A percentile compares a stretch with the other conserved stretches of the same genome.
Evolutionary conservation across 2,888 invertebrate species (phyloP).

Genomic region (Biston stratarius): DNA sequence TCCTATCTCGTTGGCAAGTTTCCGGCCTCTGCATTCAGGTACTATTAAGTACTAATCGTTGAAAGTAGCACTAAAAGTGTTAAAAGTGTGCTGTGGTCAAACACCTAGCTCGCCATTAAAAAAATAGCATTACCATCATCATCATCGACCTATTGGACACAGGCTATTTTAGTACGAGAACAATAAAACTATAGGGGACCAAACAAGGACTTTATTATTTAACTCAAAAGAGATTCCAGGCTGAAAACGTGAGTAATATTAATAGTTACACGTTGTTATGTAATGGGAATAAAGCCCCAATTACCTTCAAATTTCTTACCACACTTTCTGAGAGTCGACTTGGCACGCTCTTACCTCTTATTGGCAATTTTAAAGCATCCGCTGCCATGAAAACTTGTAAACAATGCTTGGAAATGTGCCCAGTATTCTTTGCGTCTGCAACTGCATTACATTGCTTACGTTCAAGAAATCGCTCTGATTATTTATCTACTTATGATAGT

Average conservation of each 20-base stretch:
- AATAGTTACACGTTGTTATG: no score
- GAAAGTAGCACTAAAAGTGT: no score
- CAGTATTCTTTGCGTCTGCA: conserved; percentile 35
- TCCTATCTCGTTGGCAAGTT: conserved; percentile 3
- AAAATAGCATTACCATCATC: no score
- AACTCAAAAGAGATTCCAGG: no score
- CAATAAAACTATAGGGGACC: no score
- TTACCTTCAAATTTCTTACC: conserved; percentile 1
- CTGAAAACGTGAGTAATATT: no score
- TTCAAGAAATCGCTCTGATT: not conserved
- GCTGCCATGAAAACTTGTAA: conserved; percentile 22
- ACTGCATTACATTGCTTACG: conserved; percentile 16
- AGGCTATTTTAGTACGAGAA: no score
- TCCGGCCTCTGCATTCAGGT: not conserved
- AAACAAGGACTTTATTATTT: no score
- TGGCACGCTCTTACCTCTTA: conserved; percentile 8
- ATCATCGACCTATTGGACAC: no score
- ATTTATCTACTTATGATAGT: not conserved
- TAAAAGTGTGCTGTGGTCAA: no score
- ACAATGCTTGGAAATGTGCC: conserved; percentile 39
- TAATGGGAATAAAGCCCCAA: not conserved
- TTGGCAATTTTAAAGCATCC: conserved; percentile 29
- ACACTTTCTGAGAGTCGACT: conserved; percentile 9
- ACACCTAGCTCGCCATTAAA: no score
- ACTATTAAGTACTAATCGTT: no score